These are phyloP conservation scores for Novumbra hubbsi DNA, from an alignment of 2,797 vertebrate genomes.

Conservation along the genomic window DNA sequence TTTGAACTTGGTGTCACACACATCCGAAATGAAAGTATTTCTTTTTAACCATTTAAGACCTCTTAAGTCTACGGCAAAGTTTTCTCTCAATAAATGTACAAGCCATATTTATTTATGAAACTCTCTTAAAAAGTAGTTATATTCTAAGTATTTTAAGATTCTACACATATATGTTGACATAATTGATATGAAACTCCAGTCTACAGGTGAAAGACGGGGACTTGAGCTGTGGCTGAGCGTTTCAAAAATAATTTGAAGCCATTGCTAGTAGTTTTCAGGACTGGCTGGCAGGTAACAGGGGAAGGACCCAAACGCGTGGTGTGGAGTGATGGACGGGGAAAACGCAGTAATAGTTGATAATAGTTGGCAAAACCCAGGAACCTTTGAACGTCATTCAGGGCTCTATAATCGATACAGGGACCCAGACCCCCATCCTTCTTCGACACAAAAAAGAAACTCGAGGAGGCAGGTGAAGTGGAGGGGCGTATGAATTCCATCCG, in stretches of 20 bases:
- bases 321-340: no score
- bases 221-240: slow-evolving; percentile 94
- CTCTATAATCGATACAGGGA: no score
- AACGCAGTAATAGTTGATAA: no score
- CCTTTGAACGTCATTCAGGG: no score
- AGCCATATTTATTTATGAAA: background rate
- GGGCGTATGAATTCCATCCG: no score
- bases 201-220: slow-evolving; percentile 91
- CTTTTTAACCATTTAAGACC: background rate
- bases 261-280: no score
- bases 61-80: background rate
- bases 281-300: no score
- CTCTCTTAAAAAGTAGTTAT: background rate
- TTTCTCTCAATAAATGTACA: background rate
- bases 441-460: no score
- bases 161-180: background rate
- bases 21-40: slow-evolving; percentile 85
- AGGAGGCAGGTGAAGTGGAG: no score
- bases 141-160: background rate
- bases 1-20: slow-evolving; percentile 95
- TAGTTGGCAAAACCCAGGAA: no score
- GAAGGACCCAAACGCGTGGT: no score
- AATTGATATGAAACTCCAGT: slow-evolving; percentile 75
- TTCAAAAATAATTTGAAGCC: slow-evolving; percentile 85
- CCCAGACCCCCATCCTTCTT: no score